Conservation (phyloP, 2,113 vertebrate genomes). For the Anolis sagrei region DNA sequence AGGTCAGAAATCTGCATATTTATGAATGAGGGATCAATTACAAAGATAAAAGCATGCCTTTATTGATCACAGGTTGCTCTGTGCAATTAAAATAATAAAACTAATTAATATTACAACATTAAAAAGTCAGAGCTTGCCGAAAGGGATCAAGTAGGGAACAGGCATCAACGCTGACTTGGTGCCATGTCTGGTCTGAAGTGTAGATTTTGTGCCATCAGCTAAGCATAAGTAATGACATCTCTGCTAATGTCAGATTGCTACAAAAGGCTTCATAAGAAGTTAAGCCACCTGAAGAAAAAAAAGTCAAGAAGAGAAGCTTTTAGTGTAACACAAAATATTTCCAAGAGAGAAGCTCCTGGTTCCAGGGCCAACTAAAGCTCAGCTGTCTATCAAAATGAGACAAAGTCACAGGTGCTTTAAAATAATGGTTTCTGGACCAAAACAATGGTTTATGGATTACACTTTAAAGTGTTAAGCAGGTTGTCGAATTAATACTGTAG, state of each 20-base stretch:
- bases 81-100: slow-evolving; percentile 44
- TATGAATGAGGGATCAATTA: slow-evolving; percentile 41
- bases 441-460: too few species aligned
- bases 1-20: slow-evolving; percentile 35
- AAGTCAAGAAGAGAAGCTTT: not conserved
- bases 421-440: too few species aligned
- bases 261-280: not conserved
- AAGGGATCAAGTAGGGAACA: slow-evolving; percentile 10
- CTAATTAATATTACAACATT: slow-evolving; percentile 33
- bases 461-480: too few species aligned
- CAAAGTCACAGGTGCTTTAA: too few species aligned
- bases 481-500: too few species aligned
- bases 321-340: not conserved
- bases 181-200: not conserved
- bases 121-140: slow-evolving; percentile 34
- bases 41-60: slow-evolving; percentile 35
- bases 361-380: too few species aligned
- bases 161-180: slow-evolving; percentile 6
- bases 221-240: not conserved
- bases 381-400: too few species aligned
- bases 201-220: not conserved
- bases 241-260: not conserved
- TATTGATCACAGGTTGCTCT: slow-evolving; percentile 34
- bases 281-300: not conserved
- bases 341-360: not conserved